Base-by-base conservation (phyloP, 2,888 invertebrate species). In the Philhelius pedissequus region DNA sequence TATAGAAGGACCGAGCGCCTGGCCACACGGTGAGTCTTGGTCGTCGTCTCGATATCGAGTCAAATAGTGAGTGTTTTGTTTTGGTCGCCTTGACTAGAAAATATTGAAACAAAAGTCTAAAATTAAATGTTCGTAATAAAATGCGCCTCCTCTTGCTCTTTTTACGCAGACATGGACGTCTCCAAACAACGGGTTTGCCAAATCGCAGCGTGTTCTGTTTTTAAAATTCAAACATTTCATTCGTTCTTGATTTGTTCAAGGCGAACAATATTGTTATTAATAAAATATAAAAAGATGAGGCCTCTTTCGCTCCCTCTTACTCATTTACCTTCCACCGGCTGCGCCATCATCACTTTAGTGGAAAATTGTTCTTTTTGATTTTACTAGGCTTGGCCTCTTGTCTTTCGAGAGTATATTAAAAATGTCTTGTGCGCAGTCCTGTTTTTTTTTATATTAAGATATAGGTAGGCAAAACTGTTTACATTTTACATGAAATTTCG, bases 241-340 rank as follows among this genome's bases (percentile, higher is more conserved):
- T 62, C 43, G 82, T 73, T 78, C 62, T 83, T 69, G 82, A 82
- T 82, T 40, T 73, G 66, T 77, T 83, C 82, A 83, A 83, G 82
- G 82, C 78, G 56, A 83, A 73, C 20, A 69, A 27, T 73, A 62
- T 83, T 83, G 74, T 83, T 82, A 83, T 83, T 83, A 83, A 83
- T 83, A 83, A 78, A 78, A 83, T 78, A 69, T 56, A 32, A 54
- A 64, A 45, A 45, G n/a, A 45, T 76, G 76, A 77, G 54, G 48
- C 40, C 11, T 43, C 50, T 50, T 15, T 13, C 68, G 5, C 18
- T 15, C 13, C 64, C 22, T 38, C 35, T 15, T 22, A 18, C 6
- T 35, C 22, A 15, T 40, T 48, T n/a, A 18, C 25, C 50, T 15
- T 40, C 50, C 18, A 40, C 18, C 27, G 35, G 62, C 62, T 73